Evolutionary conservation across 2,888 invertebrate species (phyloP), one percentile per base, ranked within the genome.

Genomic region (Dicranocentrus wangi): DNA sequence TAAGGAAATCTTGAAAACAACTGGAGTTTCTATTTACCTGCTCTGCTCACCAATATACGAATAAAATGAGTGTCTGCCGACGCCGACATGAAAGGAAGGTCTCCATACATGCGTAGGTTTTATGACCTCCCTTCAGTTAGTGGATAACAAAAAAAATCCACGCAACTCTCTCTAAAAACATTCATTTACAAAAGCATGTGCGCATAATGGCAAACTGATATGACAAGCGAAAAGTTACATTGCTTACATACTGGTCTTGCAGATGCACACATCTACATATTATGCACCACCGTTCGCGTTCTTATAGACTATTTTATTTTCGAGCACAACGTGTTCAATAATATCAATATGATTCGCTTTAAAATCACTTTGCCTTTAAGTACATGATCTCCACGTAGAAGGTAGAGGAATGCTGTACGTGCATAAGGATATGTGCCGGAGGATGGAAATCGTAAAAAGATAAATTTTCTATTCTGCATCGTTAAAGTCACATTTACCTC

Each of bases 21-120:
- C 10, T 32, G 32, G 5, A 7, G 32, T 10, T 32, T 32, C 3
- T 32, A 32, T 47, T 47, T 47, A 47, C 47, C 47, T 47, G 47
- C 17, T 47, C 5, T 5, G 15, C 17, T 39, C 39, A 39, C 39
- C 39, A 39, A 8, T 39, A 39, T 39, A 39, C 39, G 13, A 39
- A 39, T 13, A n/a, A 13, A 7, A 39, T 39, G 39, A 39, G 8
- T 39, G 39, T 7, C 39, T 39, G 39, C 39, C 13, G 39, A 7
- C 13, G 39, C 39, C 39, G 7, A 7, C 39, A 8, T 13, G 7
- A n/a, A n/a, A n/a, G n/a, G n/a, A n/a, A n/a, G n/a, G 10, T 25
- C 8, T 47, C 47, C 28, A 21, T 43, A 17, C 25, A 19, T 66
- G 66, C 66, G 66, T 66, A 47, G 66, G 66, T n/a, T 66, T 10